Base-by-base conservation (phyloP, 2,797 vertebrate species). In the Simalia tracyae region DNA sequence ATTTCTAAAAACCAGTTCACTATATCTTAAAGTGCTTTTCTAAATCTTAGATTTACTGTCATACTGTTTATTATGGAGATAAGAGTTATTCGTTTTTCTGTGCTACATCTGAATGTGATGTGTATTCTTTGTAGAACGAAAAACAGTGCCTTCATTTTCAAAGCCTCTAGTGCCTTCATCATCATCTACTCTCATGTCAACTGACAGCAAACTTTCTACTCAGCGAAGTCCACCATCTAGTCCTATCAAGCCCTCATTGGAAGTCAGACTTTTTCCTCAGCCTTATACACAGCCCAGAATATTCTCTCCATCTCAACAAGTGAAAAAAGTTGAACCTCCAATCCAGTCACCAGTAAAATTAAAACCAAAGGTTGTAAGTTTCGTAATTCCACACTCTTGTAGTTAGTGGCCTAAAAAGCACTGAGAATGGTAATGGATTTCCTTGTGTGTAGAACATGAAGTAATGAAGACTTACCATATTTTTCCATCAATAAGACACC, bases 91-190 rank as follows among this genome's bases (percentile, higher is more conserved):
- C 2, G 26, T 56, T 31, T 61, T 76, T n/a, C 81, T 93, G 54
- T 87, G 24, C 50, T 84, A 84, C 12, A 42, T 2, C 7, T 89
- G 12, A 19, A 36, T 87, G 56, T 60, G 84, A 84, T 68, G 19
- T 3, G 1, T 90, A 94, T 0, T 94, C 68, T 85, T 96, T 95
- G 95, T 96, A 99, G 99, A 99, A 97, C 99, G 98, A 97, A 99
- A 99, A 98, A 98, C 97, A 95, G 99, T 99, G 99, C 99, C 99
- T 99, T 99, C 98, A 81, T 97, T 97, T 98, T 97, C 96, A 97
- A 97, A 96, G 97, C 98, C 95, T 2, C 97, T 98, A 97, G 99
- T 99, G 99, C 99, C 99, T 99, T 99, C 98, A 94, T 96, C 98
- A 94, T 97, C 98, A 94, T 97, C 97, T 93, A 98, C 98, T 95